Conservation (phyloP, 2,113 vertebrate genomes). For the Labrus mixtus region DNA sequence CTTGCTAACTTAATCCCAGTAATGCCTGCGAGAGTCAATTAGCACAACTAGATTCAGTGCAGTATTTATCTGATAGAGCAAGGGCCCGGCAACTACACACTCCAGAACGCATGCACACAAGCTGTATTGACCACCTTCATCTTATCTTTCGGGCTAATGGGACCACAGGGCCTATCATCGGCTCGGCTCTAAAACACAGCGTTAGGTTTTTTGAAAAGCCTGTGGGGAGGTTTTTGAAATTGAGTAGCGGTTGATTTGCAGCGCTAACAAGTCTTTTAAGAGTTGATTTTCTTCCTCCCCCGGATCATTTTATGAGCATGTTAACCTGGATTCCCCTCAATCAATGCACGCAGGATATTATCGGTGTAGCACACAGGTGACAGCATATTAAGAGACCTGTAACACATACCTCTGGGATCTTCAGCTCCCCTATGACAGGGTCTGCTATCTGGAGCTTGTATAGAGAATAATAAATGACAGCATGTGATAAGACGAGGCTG, state of each 20-base stretch:
- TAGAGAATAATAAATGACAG: constrained; percentile 78
- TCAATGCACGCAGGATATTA: constrained; percentile 58
- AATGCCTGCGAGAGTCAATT: constrained; percentile 86
- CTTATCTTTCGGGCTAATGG: constrained; percentile 77
- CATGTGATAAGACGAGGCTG: constrained; percentile 74
- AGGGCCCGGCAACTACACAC: constrained; percentile 58
- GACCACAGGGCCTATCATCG: constrained; percentile 76
- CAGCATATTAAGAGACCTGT: constrained; percentile 70
- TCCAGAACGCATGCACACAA: constrained; percentile 41
- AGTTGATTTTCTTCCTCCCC: constrained; percentile 52
- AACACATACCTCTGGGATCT: constrained; percentile 75
- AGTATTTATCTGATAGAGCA: constrained; percentile 78
- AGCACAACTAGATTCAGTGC: constrained; percentile 78
- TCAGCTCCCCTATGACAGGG: constrained; percentile 73
- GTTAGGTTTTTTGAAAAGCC: constrained; percentile 51
- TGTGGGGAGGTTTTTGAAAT: constrained; percentile 71
- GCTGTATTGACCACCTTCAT: constrained; percentile 74
- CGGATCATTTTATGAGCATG: constrained; percentile 49
- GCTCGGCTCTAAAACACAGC: constrained; percentile 58
- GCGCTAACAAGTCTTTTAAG: constrained; percentile 71
- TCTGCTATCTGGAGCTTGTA: constrained; percentile 64
- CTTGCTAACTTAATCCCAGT: constrained; percentile 83
- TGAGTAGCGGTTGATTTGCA: constrained; percentile 77
- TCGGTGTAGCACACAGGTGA: constrained; percentile 65
- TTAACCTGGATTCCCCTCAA: constrained; percentile 73